Evolutionary conservation across 1,140 invertebrate genomes (phyloP).

Genomic region (Oscheius sp.): DNA sequence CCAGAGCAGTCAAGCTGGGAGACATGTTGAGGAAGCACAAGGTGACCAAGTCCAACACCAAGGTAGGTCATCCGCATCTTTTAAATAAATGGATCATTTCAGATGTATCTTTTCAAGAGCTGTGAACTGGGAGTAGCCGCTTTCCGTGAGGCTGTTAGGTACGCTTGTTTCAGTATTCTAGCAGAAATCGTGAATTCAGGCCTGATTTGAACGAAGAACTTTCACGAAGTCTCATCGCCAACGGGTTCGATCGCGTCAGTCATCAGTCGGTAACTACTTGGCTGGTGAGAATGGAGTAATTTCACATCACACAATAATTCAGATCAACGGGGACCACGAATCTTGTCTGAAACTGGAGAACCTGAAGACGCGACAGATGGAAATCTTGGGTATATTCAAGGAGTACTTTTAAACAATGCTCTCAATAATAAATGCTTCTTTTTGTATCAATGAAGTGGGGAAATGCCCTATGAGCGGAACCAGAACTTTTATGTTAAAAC

Average conservation of each 20-base stretch:
- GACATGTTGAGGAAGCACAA: conserved; percentile 35
- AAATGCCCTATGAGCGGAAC: no score
- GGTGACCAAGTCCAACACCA: conserved; percentile 18
- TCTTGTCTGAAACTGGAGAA: conserved; percentile 33
- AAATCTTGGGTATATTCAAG: background rate
- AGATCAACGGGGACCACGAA: conserved; percentile 39
- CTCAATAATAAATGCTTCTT: no score
- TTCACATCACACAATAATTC: background rate
- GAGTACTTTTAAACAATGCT: background rate
- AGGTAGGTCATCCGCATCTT: no score
- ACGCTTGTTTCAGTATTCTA: background rate
- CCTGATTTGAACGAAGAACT: conserved; percentile 28
- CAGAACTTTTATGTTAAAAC: no score
- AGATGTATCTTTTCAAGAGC: conserved; percentile 36
- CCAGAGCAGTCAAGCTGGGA: conserved; percentile 32
- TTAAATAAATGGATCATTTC: no score
- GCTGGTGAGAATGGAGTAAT: background rate
- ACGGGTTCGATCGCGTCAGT: conserved; percentile 30
- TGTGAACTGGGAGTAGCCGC: conserved; percentile 34
- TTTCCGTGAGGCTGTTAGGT: conserved; percentile 29
- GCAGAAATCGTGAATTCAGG: conserved; percentile 10
- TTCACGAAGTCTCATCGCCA: conserved; percentile 21
- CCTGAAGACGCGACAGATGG: conserved; percentile 12
- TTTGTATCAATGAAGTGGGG: no score
- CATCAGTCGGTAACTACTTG: conserved; percentile 20